phyloP scores from a whole-genome alignment of 2,797 vertebrate species.

The Lophius americanus region DNA sequence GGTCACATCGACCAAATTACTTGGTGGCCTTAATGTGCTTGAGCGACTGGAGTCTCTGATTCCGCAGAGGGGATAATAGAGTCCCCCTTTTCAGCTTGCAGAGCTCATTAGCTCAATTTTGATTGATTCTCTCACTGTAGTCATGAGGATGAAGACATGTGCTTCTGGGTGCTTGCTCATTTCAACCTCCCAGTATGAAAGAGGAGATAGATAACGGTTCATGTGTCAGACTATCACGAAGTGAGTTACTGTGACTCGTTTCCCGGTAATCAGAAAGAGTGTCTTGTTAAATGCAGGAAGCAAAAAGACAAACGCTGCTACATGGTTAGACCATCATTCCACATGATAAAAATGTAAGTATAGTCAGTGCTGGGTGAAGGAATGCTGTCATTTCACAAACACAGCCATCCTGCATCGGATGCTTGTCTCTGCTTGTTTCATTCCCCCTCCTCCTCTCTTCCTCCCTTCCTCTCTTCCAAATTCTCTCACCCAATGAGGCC shows the following conservation, averaged over 20 bases:
- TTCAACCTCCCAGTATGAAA: slow-evolving; percentile 42
- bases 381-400: slow-evolving; percentile 43
- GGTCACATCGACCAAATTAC: slow-evolving; percentile 28
- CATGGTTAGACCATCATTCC: slow-evolving; percentile 34
- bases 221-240: slow-evolving; percentile 25
- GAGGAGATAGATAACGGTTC: slow-evolving; percentile 24
- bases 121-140: slow-evolving; percentile 46
- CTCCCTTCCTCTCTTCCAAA: slow-evolving; percentile 7
- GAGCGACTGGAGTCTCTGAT: slow-evolving; percentile 40
- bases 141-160: slow-evolving; percentile 43
- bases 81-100: slow-evolving; percentile 33
- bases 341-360: slow-evolving; percentile 15
- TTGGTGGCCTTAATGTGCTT: slow-evolving; percentile 17
- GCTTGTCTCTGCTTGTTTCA: slow-evolving; percentile 47
- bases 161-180: slow-evolving; percentile 31
- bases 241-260: background rate
- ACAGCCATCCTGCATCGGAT: slow-evolving; percentile 27
- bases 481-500: slow-evolving; percentile 34
- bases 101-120: slow-evolving; percentile 59
- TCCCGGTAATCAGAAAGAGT: background rate
- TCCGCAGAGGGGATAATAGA: slow-evolving; percentile 36
- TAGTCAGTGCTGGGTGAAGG: slow-evolving; percentile 21
- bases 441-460: slow-evolving; percentile 3
- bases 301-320: slow-evolving; percentile 8
- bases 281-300: slow-evolving; percentile 6